Base-by-base conservation (phyloP, 2,888 invertebrate species). In the Ormyrus labotus region DNA sequence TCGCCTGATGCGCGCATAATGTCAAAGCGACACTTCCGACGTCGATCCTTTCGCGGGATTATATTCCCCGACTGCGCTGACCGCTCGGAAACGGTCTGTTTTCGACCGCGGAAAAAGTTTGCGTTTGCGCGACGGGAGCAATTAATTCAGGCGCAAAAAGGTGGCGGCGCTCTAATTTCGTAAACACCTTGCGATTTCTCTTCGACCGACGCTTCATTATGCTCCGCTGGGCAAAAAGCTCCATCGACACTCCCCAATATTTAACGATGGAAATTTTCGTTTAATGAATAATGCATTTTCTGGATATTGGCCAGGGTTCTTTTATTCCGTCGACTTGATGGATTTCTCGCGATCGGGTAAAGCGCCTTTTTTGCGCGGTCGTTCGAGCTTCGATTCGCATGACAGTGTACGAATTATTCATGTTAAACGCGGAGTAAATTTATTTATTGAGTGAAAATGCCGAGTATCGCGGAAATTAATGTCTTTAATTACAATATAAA, bases 131-230 rank as follows among this genome's bases (percentile, higher is more conserved):
- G 6, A 60, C n/a, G 60, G 45, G 57, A 19, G 50, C 60, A 78
- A 78, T 78, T 78, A 67, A 74, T 77, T 65, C 74, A 57, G 51
- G 2, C 9, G 34, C 9, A 51, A 67, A 57, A 67, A 69, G 60
- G 7, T n/a, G 58, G 57, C 11, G 60, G 55, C 65, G 68, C 78
- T 64, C 63, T 67, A 75, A 71, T 78, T 73, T 82, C 53, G 76
- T 34, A 53, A 70, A 76, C 81, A 77, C 82, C 75, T 76, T 81
- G 72, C 68, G 19, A 70, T 61, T 61, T 65, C 74, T 34, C 34
- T 34, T 0, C 0, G 13, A 13, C 64, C 55, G 58, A 3, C 58
- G 53, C 45, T 19, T 53, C 13, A 11, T 60, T 7, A 61, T 64
- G 63, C 34, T 34, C 34, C 34, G 34, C 6, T 4, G 19, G 5